These are phyloP conservation scores for Platynereis dumerilii DNA, from an alignment of 2,888 invertebrate genomes.

Conservation along the genomic window DNA sequence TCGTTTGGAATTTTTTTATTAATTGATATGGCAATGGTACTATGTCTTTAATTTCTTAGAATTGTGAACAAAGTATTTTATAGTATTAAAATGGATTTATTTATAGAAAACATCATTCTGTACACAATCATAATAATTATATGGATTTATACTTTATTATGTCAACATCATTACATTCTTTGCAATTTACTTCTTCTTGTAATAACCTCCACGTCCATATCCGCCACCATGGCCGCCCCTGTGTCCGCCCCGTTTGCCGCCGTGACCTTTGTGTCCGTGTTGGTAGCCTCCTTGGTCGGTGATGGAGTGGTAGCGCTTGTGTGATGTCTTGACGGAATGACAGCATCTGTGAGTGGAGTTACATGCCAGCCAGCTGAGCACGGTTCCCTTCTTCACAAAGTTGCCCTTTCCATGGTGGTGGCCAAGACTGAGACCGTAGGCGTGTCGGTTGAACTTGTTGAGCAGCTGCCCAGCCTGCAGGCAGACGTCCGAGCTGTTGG, in stretches of 20 bases:
- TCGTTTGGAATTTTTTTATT: no score
- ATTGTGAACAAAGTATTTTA: no score
- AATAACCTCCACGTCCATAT: background rate
- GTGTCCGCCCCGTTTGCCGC: slow-evolving; percentile 1
- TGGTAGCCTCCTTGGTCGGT: background rate
- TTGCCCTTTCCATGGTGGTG: no score
- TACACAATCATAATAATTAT: no score
- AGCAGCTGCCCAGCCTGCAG: slow-evolving; percentile 1
- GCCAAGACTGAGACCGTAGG: background rate
- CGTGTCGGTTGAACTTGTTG: background rate
- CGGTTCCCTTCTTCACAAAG: background rate
- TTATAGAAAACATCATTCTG: no score
- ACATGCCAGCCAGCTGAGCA: slow-evolving; percentile 10
- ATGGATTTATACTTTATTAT: no score
- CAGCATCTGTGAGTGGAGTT: slow-evolving; percentile 11
- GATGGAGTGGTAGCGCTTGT: background rate
- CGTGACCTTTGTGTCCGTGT: slow-evolving; percentile 1
- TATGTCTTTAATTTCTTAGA: no score
- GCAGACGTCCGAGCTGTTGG: slow-evolving; percentile 9
- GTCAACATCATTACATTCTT: no score
- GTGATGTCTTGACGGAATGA: slow-evolving; percentile 3
- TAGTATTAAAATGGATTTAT: no score
- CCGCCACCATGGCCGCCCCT: background rate
- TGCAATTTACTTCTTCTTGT: no score
- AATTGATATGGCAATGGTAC: no score